Evolutionary conservation across 2,113 vertebrate species (phyloP).

Genomic region (Hydropotes inermis): DNA sequence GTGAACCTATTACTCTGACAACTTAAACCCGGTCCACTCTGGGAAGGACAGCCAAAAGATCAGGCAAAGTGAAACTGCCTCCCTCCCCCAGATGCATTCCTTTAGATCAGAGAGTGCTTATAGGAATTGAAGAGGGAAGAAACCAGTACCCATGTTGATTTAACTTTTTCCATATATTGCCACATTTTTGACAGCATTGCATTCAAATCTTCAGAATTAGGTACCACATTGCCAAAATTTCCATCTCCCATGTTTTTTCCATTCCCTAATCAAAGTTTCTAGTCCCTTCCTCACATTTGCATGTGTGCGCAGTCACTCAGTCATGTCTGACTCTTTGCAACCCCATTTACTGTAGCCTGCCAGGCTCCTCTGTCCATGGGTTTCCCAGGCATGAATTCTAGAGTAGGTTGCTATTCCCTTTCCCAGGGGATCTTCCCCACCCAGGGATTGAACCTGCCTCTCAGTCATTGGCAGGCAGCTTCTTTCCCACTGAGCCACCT

Average conservation of each 20-base stretch:
- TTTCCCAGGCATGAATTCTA: background rate
- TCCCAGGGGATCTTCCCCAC: background rate
- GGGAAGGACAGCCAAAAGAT: slow-evolving; percentile 59
- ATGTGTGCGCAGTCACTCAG: background rate
- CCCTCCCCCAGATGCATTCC: slow-evolving; percentile 42
- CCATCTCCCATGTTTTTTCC: background rate
- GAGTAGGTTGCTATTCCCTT: background rate
- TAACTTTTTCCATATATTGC: background rate
- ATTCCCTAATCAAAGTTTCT: background rate
- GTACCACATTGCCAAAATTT: background rate
- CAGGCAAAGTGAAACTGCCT: slow-evolving; percentile 58
- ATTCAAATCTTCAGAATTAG: background rate
- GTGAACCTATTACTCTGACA: slow-evolving; percentile 53
- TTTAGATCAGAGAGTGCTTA: slow-evolving; percentile 63
- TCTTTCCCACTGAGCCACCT: background rate
- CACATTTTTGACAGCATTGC: background rate
- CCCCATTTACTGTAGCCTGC: background rate
- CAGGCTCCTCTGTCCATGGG: background rate
- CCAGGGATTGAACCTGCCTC: background rate
- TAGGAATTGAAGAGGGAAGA: background rate
- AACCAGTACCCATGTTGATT: background rate
- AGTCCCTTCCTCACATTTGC: background rate
- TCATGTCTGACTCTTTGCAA: background rate
- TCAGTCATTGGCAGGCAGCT: background rate
- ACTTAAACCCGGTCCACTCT: slow-evolving; percentile 44